phyloP scores from a whole-genome alignment of 2,797 vertebrate species.

The Malacoctenus gilli region DNA sequence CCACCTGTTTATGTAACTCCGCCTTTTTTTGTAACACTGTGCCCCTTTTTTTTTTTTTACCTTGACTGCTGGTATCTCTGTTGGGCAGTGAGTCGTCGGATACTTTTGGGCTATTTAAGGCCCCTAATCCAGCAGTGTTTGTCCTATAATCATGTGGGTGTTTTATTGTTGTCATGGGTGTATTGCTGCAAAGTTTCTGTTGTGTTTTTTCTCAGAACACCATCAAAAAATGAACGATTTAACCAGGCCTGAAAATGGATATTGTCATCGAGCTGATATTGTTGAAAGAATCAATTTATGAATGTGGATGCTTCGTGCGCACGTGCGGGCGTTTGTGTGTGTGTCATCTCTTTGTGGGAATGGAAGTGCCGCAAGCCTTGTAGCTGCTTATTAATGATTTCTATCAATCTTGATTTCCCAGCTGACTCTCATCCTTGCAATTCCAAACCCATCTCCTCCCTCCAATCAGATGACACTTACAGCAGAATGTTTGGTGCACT shows the following conservation, averaged over 20 bases:
- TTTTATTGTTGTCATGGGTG: neutral
- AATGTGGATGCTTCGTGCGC: conserved; percentile 54
- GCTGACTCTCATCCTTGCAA: conserved; percentile 47
- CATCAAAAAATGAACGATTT: conserved; percentile 39
- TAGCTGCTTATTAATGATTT: conserved; percentile 73
- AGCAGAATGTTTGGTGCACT: conserved; percentile 43
- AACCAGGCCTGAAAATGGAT: conserved; percentile 47
- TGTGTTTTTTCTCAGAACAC: conserved; percentile 39
- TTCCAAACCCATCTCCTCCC: conserved; percentile 10
- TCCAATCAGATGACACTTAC: too few species aligned
- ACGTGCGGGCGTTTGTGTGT: conserved; percentile 34
- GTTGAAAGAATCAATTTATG: conserved; percentile 58
- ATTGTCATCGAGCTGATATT: conserved; percentile 50
- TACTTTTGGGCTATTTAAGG: neutral
- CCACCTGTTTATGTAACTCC: too few species aligned
- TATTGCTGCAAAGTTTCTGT: conserved; percentile 25
- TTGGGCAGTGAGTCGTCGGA: too few species aligned
- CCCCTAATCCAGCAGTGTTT: conserved; percentile 20
- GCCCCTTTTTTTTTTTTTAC: too few species aligned
- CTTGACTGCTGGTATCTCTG: too few species aligned
- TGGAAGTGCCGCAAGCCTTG: conserved; percentile 52
- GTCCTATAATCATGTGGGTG: conserved; percentile 8
- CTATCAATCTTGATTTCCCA: conserved; percentile 75
- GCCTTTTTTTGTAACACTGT: too few species aligned
- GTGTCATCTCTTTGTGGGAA: conserved; percentile 41